Evolutionary conservation across 2,888 invertebrate genomes (phyloP).

Genomic region (Sylvicola cinctus): DNA sequence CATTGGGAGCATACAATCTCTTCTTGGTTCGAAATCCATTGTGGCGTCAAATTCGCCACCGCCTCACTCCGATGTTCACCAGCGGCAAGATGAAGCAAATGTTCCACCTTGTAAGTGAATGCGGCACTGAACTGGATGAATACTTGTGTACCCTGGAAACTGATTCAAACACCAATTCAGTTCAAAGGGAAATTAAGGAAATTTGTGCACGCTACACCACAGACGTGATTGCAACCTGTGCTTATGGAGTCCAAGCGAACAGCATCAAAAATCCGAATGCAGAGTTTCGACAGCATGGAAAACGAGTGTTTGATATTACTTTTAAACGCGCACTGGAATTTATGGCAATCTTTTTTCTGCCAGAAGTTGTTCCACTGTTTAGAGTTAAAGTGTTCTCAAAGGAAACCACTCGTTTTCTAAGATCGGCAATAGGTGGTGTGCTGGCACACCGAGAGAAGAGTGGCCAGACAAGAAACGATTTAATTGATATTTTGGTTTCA

Average conservation of each 20-base stretch:
- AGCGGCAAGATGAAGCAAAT: conserved; percentile 23
- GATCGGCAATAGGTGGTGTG: conserved; percentile 22
- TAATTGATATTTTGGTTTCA: conserved; percentile 28
- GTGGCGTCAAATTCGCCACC: conserved; percentile 25
- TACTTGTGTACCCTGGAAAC: conserved; percentile 1
- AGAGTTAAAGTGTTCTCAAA: conserved; percentile 12
- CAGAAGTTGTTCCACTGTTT: conserved; percentile 14
- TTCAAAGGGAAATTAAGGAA: conserved; percentile 17
- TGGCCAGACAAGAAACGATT: conserved; percentile 21
- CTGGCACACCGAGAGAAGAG: conserved; percentile 22
- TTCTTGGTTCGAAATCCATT: conserved; percentile 24
- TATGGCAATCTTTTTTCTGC: conserved; percentile 17
- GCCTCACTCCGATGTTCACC: conserved; percentile 27
- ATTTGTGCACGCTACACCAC: conserved; percentile 17
- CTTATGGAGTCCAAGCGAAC: conserved; percentile 19
- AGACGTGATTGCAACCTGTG: conserved; percentile 20
- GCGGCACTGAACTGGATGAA: conserved; percentile 7
- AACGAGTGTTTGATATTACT: conserved; percentile 12
- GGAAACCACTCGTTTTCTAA: conserved; percentile 16
- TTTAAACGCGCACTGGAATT: conserved; percentile 15
- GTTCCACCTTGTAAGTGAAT: conserved; percentile 19
- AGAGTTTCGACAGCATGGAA: conserved; percentile 16
- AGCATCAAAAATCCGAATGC: conserved; percentile 16
- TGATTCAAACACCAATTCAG: neutral
- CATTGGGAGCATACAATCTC: conserved; percentile 22